A percentile compares a stretch with the other conserved stretches of the same genome.
Conservation (phyloP, 1,140 invertebrate genomes). For the Cotesia chilonis region DNA sequence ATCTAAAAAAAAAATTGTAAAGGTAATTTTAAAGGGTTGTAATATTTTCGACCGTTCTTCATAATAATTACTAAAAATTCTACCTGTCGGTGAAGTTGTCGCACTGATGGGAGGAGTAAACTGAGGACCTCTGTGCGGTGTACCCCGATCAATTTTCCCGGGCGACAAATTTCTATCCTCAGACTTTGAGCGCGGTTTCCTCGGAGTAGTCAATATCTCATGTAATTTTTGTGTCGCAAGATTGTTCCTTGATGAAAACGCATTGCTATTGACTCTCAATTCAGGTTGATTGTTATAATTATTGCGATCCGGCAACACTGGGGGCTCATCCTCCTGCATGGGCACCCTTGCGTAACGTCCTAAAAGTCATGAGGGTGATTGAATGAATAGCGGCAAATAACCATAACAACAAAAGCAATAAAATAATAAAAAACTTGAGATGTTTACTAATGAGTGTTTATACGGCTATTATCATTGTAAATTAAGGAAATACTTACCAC, state of each 20-base stretch:
- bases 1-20: neutral
- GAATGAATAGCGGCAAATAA: conserved; percentile 2
- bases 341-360: conserved; percentile 60
- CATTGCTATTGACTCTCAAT: conserved; percentile 29
- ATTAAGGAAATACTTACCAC: conserved; percentile 29
- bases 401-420: neutral
- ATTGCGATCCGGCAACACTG: conserved; percentile 41
- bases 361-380: conserved; percentile 31
- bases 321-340: conserved; percentile 47
- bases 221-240: conserved; percentile 79
- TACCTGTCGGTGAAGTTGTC: conserved; percentile 58
- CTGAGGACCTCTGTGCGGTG: conserved; percentile 61
- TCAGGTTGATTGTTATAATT: conserved; percentile 19
- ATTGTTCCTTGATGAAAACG: conserved; percentile 67
- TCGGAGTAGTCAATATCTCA: conserved; percentile 76
- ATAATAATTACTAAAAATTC: conserved; percentile 19
- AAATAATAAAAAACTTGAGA: conserved; percentile 17
- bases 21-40: neutral
- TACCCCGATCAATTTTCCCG: conserved; percentile 57
- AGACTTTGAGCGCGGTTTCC: conserved; percentile 65
- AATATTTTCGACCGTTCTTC: neutral
- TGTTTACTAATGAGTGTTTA: conserved; percentile 14
- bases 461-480: conserved; percentile 5
- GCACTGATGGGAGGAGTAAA: conserved; percentile 44
- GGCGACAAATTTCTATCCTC: conserved; percentile 56